Evolutionary conservation across 2,113 vertebrate species (phyloP), one percentile per base, ranked within the genome.

Genomic region (Geococcyx californianus): DNA sequence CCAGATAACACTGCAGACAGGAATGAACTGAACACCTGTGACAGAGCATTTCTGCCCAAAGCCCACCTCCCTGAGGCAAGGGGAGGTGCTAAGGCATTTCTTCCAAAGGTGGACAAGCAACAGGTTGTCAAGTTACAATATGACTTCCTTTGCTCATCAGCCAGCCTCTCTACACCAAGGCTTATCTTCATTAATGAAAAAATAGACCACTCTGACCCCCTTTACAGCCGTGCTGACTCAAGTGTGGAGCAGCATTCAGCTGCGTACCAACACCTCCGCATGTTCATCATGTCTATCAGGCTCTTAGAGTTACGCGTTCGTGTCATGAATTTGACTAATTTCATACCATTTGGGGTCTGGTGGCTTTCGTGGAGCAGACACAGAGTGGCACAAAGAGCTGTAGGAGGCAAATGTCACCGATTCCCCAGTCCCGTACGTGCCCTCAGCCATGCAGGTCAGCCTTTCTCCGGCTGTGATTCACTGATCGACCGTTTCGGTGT

Each of bases 301-400:
- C 31, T 83, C 54, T 40, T 45, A 2, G 12, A 62, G 18, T 55
- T 73, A 44, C 10, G 6, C 4, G 2, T 52, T 63, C 0, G 0
- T 70, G 21, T 47, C 64, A 60, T 7, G 16, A 84, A 75, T 26
- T 23, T 63, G 66, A 59, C 24, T 81, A n/a, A 92, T 87, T 84
- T 86, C 17, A 3, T 47, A 54, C 29, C 20, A 66, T 84, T 70
- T 49, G 47, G 33, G 31, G 29, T 84, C 40, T 84, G n/a, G 68
- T 88, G 79, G 29, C 26, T 92, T 92, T 94, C 81, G 63, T 16
- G 4, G 78, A 70, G 64, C 38, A 78, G 56, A 36, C 4, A 31
- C 23, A 84, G 28, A 24, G 11, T 64, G 64, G 51, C 56, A 90
- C 67, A 24, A 69, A 54, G 20, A 93, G 38, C 36, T 11, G 36